Evolutionary conservation across 2,888 invertebrate species (phyloP), one percentile per base, ranked within the genome.

Genomic region (Tetragnatha montana): DNA sequence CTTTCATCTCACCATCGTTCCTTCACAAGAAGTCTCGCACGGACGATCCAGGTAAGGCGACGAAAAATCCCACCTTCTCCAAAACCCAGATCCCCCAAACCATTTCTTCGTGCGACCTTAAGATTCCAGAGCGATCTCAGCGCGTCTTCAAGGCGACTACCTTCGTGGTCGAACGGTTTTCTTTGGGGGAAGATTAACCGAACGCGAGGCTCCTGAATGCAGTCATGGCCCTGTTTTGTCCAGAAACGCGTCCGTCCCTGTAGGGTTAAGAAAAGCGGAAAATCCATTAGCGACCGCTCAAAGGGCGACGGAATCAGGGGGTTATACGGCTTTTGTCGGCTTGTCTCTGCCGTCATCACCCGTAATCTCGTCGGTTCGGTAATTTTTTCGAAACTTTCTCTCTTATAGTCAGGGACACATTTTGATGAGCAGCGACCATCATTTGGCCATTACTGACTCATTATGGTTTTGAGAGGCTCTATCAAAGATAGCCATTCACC

Each of bases 221-320:
- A 75, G 70, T 60, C 84, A 84, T 76, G 84, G 84, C 84, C 84
- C 84, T 84, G 84, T 70, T 84, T 84, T 84, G 84, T 84, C 69
- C 76, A 35, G 69, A 50, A 47, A 47, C 76, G 75, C 76, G 75
- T 76, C 47, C 76, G 75, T 47, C 19, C 49, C 73, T 35, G 8
- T 21, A 83, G 68, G 6, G 47, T 69, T 21, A 69, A 74, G 51
- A 69, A 81, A 75, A 19, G 68, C 21, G 68, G 17, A 17, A 78
- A 83, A 60, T 49, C 8, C 49, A 70, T 49, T 19, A 51, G 8
- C 12, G 7, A 70, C 69, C 0, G 71, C 12, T 6, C 10, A 73
- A 82, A 73, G 8, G 50, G 51, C 49, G 71, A 73, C 51, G 50
- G 81, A 73, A 73, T 51, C 17, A 19, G 78, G n/a, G n/a, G n/a